These are phyloP conservation scores for Troides oblongomaculatus DNA, from an alignment of 2,888 invertebrate genomes.

Conservation along the genomic window DNA sequence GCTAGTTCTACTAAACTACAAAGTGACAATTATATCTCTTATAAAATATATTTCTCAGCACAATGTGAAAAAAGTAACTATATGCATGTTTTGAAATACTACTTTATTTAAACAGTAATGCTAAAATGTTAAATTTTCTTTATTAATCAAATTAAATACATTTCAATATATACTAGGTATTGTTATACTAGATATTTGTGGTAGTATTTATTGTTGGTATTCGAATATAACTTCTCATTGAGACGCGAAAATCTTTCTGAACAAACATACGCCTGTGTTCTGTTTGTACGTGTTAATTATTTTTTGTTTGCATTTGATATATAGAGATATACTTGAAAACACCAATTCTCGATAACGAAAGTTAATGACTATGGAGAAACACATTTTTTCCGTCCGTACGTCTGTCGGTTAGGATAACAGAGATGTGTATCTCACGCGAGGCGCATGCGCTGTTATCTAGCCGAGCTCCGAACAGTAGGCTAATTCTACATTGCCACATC, in stretches of 20 bases:
- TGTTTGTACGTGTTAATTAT: not conserved
- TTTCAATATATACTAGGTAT: too few species aligned
- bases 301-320: constrained; percentile 9
- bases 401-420: constrained; percentile 36
- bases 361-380: constrained; percentile 41
- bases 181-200: too few species aligned
- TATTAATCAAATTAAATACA: too few species aligned
- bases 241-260: not conserved
- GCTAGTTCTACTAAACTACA: too few species aligned
- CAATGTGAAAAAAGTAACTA: too few species aligned
- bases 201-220: not conserved
- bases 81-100: too few species aligned
- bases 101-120: too few species aligned
- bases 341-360: constrained; percentile 35
- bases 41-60: too few species aligned
- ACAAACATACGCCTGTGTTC: not conserved
- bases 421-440: constrained; percentile 43
- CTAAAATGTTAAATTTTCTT: too few species aligned
- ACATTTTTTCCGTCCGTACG: constrained; percentile 39
- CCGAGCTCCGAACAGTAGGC: constrained; percentile 12
- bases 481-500: constrained; percentile 23
- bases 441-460: constrained; percentile 28
- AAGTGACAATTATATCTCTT: too few species aligned
- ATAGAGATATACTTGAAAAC: constrained; percentile 24
- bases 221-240: not conserved